These are phyloP conservation scores for Gryllus longicercus DNA, from an alignment of 2,888 invertebrate genomes.

Conservation along the genomic window DNA sequence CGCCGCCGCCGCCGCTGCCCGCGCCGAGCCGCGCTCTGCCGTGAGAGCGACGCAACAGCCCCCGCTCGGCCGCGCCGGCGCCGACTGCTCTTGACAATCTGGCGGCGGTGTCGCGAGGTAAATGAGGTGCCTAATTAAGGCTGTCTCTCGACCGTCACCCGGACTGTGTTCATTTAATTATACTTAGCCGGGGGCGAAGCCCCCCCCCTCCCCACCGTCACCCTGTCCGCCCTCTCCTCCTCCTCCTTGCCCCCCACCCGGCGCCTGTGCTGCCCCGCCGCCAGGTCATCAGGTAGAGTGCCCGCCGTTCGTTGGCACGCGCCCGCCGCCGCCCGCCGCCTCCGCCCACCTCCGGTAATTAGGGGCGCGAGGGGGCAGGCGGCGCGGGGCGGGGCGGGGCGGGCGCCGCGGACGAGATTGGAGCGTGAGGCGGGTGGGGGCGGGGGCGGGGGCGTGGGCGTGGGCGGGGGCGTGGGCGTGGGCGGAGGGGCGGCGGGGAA, in stretches of 20 bases:
- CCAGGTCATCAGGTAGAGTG: constrained; percentile 31
- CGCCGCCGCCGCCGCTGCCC: too few species aligned
- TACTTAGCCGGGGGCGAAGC: constrained; percentile 18
- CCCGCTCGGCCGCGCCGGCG: too few species aligned
- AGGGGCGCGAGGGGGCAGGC: background rate
- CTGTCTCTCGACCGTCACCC: background rate
- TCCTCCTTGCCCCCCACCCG: background rate
- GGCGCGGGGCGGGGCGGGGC: background rate
- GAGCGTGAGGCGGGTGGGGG: background rate
- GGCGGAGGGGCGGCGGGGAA: background rate
- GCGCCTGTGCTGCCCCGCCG: background rate
- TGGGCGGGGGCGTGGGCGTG: too few species aligned
- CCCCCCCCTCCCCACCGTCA: constrained; percentile 21
- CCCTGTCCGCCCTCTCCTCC: constrained; percentile 30
- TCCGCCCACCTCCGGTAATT: background rate
- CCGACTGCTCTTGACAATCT: constrained; percentile 3
- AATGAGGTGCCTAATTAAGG: constrained; percentile 24
- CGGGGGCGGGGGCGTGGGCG: background rate
- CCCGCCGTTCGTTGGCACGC: background rate
- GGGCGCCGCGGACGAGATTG: background rate
- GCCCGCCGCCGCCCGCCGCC: background rate
- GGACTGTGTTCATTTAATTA: constrained; percentile 25
- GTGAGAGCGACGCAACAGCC: too few species aligned
- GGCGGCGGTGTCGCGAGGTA: background rate
- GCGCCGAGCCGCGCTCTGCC: too few species aligned